phyloP scores from a whole-genome alignment of 2,797 vertebrate species.

The Pagetopsis macropterus region DNA sequence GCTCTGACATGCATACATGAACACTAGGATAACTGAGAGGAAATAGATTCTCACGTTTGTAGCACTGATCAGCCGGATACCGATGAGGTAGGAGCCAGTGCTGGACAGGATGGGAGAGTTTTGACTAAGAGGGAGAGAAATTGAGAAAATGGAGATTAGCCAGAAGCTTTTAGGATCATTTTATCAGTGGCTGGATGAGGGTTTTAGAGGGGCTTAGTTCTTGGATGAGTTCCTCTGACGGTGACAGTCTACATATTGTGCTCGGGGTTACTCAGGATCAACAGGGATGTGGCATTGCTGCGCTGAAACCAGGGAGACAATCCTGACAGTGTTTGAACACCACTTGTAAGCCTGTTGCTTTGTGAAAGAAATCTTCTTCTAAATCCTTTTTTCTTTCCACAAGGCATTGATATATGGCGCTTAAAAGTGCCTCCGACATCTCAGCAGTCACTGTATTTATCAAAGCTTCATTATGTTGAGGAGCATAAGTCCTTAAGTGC shows the following conservation, averaged over 20 bases:
- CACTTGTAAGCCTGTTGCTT: conserved; percentile 29
- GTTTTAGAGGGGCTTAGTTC: conserved; percentile 20
- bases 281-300: conserved; percentile 33
- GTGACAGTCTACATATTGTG: conserved; percentile 15
- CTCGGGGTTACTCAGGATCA: conserved; percentile 15
- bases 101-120: conserved; percentile 29
- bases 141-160: background rate
- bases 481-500: conserved; percentile 56
- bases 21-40: conserved; percentile 44
- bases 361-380: conserved; percentile 17
- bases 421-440: conserved; percentile 40
- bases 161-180: conserved; percentile 20
- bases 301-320: conserved; percentile 33
- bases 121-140: conserved; percentile 14
- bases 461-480: conserved; percentile 60
- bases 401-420: conserved; percentile 25
- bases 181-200: background rate
- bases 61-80: background rate
- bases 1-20: conserved; percentile 40
- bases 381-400: conserved; percentile 33
- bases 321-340: conserved; percentile 38
- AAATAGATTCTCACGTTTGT: background rate
- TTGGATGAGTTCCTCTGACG: conserved; percentile 31
- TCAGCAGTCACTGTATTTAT: conserved; percentile 50
- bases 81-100: background rate